Evolutionary conservation across 2,888 invertebrate species (phyloP).

Genomic region (Platerodrilus igneus): DNA sequence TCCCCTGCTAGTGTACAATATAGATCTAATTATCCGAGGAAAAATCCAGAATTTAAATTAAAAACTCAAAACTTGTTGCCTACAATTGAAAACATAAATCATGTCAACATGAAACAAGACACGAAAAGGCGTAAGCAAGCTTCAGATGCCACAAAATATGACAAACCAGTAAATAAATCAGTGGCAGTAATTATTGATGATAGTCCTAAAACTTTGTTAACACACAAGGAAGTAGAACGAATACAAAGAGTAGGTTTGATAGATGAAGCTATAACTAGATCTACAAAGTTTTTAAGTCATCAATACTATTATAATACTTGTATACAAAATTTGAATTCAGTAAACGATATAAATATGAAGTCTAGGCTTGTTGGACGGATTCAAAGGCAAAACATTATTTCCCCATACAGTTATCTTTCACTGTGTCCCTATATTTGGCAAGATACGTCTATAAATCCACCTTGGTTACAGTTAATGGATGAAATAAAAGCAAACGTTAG

Average conservation of each 20-base stretch:
- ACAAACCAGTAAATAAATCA: background rate
- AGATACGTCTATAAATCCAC: constrained; percentile 60
- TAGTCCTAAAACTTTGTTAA: background rate
- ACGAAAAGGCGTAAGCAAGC: too few species aligned
- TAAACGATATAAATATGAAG: constrained; percentile 9
- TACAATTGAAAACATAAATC: background rate
- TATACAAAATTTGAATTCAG: constrained; percentile 8
- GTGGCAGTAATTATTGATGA: background rate
- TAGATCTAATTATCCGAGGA: too few species aligned
- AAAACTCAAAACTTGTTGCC: too few species aligned
- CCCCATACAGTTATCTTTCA: constrained; percentile 64
- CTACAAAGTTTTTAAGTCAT: constrained; percentile 32
- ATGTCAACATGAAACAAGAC: too few species aligned
- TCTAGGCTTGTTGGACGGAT: constrained; percentile 41
- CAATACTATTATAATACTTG: constrained; percentile 45
- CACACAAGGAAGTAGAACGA: background rate
- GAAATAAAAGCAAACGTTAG: constrained; percentile 58
- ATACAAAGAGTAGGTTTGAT: background rate
- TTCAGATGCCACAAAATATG: background rate
- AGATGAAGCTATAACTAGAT: background rate
- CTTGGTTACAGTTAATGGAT: constrained; percentile 67
- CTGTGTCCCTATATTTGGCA: constrained; percentile 82
- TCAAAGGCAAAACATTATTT: constrained; percentile 53
- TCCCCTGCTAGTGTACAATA: too few species aligned
- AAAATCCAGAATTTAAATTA: too few species aligned